phyloP scores from a whole-genome alignment of 1,140 invertebrate genomes.

The Vollenhovia emeryi region DNA sequence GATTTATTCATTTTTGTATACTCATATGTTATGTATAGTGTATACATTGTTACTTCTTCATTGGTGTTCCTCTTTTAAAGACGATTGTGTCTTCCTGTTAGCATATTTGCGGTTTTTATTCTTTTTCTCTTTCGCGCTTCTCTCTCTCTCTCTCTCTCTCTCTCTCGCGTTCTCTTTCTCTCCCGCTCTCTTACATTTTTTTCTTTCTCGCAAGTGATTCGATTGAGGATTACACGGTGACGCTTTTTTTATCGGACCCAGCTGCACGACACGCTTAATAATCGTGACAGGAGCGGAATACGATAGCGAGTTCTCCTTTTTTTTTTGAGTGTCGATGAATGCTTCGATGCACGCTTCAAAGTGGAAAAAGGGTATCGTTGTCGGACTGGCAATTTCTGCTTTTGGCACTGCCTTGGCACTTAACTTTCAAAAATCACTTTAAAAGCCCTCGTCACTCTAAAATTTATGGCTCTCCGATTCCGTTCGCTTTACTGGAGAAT shows the following conservation, averaged over 20 bases:
- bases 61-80: constrained; percentile 67
- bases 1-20: constrained; percentile 75
- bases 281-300: constrained; percentile 6
- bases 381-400: constrained; percentile 15
- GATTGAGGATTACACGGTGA: constrained; percentile 26
- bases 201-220: constrained; percentile 16
- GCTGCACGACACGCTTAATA: constrained; percentile 29
- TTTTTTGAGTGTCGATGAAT: constrained; percentile 11
- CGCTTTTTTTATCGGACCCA: constrained; percentile 8
- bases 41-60: constrained; percentile 75
- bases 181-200: background rate
- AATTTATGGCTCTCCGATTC: background rate
- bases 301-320: constrained; percentile 36
- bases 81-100: constrained; percentile 44
- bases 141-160: background rate
- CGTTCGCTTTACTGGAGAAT: background rate
- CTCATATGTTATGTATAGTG: constrained; percentile 75
- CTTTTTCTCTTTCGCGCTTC: background rate
- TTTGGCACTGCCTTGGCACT: constrained; percentile 9
- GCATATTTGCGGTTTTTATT: background rate
- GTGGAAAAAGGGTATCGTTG: background rate
- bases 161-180: background rate
- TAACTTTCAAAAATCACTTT: constrained; percentile 21
- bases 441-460: background rate
- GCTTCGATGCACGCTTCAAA: constrained; percentile 9